Conservation (phyloP, 2,888 invertebrate species). For the Chesias legatella region DNA sequence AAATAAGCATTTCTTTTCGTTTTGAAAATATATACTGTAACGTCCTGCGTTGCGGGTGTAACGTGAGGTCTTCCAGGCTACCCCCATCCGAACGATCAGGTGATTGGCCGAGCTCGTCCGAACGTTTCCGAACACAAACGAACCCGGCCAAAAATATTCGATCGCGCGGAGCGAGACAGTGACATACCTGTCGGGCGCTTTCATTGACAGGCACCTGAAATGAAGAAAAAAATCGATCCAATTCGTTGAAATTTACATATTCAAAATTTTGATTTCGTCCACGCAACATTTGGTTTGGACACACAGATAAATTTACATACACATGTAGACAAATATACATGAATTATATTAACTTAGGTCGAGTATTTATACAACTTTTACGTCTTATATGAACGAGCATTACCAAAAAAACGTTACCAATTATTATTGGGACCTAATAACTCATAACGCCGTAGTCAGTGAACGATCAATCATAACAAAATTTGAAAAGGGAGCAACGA, state of each 20-base stretch:
- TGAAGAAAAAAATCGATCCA: constrained; percentile 84
- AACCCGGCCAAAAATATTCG: constrained; percentile 73
- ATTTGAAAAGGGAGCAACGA: constrained; percentile 38
- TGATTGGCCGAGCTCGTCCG: constrained; percentile 64
- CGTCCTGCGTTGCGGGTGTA: constrained; percentile 76
- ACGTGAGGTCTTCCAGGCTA: constrained; percentile 77
- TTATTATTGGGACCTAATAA: constrained; percentile 1
- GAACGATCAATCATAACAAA: constrained; percentile 39
- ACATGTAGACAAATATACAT: constrained; percentile 28
- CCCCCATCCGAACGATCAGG: constrained; percentile 67
- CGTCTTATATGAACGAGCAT: background rate
- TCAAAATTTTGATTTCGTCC: constrained; percentile 50
- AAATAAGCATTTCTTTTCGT: constrained; percentile 70
- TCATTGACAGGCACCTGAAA: constrained; percentile 88
- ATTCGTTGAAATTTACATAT: constrained; percentile 81
- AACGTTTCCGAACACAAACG: constrained; percentile 70
- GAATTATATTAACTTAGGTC: background rate
- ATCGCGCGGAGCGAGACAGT: constrained; percentile 69
- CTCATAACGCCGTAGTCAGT: constrained; percentile 10
- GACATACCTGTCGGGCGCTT: constrained; percentile 87
- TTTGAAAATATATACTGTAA: constrained; percentile 68
- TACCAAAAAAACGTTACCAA: too few species aligned
- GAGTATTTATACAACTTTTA: background rate
- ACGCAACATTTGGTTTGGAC: constrained; percentile 42
- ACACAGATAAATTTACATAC: constrained; percentile 81